Conservation (phyloP, 37 sponge, comb jelly and placozoan genomes). For the Spongilla lacustris region DNA sequence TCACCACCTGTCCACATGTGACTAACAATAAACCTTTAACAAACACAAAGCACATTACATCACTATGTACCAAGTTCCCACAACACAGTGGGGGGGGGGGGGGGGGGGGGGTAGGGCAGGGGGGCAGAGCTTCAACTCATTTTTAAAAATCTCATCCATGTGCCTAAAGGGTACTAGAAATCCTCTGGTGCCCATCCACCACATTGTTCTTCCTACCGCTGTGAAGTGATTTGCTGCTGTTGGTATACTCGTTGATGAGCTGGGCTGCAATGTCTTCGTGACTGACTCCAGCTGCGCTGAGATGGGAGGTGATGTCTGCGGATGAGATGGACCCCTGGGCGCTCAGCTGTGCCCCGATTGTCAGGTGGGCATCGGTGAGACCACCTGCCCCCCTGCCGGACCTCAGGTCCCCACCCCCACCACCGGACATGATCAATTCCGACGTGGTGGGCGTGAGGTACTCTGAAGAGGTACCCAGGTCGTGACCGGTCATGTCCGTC, state of each 20-base stretch:
- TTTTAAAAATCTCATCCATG: no score
- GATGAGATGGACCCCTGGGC: not conserved
- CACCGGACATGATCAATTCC: not conserved
- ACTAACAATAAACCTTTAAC: not conserved
- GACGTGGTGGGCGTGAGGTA: constrained; percentile 2
- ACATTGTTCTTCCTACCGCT: no score
- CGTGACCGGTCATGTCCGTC: no score
- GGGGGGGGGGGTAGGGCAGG: not conserved
- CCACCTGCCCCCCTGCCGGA: not conserved
- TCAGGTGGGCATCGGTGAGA: no score
- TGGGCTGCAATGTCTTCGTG: constrained; percentile 5
- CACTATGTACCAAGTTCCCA: not conserved
- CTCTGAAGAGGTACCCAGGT: constrained; percentile 2
- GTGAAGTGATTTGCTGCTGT: not conserved
- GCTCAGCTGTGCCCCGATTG: not conserved
- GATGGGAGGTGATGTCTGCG: not conserved
- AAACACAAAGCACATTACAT: not conserved
- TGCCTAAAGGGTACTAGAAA: no score
- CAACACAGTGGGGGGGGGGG: not conserved
- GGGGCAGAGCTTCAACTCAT: not conserved
- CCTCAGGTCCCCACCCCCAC: not conserved
- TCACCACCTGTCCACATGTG: not conserved
- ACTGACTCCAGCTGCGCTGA: not conserved
- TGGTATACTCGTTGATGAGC: constrained; percentile 19
- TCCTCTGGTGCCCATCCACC: no score